Base-by-base conservation (phyloP, 92 coral and sea anemone genomes). In the Zoanthus gigantus region DNA sequence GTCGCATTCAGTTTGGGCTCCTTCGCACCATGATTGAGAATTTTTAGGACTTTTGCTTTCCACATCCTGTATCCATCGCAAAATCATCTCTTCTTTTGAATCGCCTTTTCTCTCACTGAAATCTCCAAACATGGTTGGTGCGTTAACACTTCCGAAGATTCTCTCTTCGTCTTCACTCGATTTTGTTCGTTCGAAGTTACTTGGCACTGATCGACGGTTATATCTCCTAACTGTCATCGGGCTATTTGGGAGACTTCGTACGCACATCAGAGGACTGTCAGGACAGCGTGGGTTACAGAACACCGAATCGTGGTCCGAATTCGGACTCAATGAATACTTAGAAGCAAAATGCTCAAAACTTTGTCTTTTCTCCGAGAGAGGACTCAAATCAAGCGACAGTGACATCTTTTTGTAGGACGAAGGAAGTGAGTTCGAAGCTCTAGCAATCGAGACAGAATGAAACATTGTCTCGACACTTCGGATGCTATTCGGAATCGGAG, bases 31-130 rank as follows among this genome's bases (percentile, higher is more conserved):
- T 23, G 85, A 46, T 2, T 14, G 30, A 5, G 68, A 14, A 17
- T 31, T 68, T 14, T 81, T 81, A 60, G 78, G 54, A 8, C 88
- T 89, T 56, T 73, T 67, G 28, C 67, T 77, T 56, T 90, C 83
- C 9, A 90, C 89, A 76, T 90, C 89, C 58, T 48, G 89, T 63
- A 90, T 90, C 92, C 92, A 90, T 63, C 77, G 79, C 17, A 85
- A 47, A 63, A 90, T 90, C 85, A 88, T 85, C 18, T 90, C 92
- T 52, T 90, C 92, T 79, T 90, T 90, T 42, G 75, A 34, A 47
- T 7, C 16, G 18, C 75, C 81, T 1, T 31, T 48, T 42, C 8
- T 37, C 56, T 85, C 90, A 28, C 78, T 54, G 7, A 46, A 16
- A 18, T 81, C 46, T 30, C 37, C 85, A 9, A 44, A 23, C n/a